Base-by-base conservation (phyloP, 2,797 vertebrate species). In the Phrynocephalus forsythii region DNA sequence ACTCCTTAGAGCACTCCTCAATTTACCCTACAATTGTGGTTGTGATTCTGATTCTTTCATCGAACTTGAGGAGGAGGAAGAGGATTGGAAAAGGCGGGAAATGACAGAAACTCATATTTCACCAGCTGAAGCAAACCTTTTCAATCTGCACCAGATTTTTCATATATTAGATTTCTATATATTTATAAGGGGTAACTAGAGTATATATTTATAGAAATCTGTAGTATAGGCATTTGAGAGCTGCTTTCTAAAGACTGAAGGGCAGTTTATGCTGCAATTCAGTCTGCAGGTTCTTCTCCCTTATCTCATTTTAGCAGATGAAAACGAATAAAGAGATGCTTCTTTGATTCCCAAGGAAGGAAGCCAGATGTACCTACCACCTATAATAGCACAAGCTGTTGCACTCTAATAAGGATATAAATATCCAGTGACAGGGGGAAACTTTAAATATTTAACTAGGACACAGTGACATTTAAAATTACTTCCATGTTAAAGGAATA, bases 391-490 rank as follows among this genome's bases (percentile, higher is more conserved):
- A 63, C 52, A 72, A 63, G 5, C 26, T 81, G 72, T n/a, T 73
- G n/a, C 15, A 81, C 52, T 68, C 8, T 44, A 73, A 38, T 63
- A 48, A 22, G 20, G 48, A 73, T 48, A 66, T 73, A 81, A 81
- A 48, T 44, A 66, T 30, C 26, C 33, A 66, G 56, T 44, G 4
- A 30, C 24, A 15, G 60, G 6, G 72, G n/a, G 6, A 30, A 38
- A 28, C 10, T 81, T 80, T 72, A 48, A 63, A 44, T 67, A 60
- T n/a, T 26, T 52, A 68, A 77, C 13, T 82, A 68, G 60, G 80
- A 77, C 63, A 78, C 63, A 78, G 22, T 50, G 28, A 85, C n/a
- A 50, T 67, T 85, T 86, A 48, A 50, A 38, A 72, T 75, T 18
- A 67, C 24, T 72, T 38, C 68, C 69, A 26, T 11, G 15, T 63